Percentiles rank a stretch among this genome's conserved stretches.
phyloP scores from a whole-genome alignment of 37 sponge, comb jelly and placozoan species.

The Geodia barretti region DNA sequence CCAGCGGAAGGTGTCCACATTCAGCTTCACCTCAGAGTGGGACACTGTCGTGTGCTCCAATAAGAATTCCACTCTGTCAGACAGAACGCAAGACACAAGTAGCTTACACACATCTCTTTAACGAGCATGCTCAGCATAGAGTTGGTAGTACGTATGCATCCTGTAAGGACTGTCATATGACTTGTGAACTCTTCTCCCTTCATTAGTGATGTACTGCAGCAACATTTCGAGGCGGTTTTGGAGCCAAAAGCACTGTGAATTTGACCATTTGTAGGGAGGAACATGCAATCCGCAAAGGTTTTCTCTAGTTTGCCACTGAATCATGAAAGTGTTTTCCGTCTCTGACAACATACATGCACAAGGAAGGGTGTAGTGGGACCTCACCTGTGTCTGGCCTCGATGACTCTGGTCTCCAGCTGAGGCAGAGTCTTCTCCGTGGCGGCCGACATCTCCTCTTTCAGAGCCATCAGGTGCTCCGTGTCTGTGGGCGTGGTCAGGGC shows the following conservation, averaged over 20 bases:
- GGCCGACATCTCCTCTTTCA: conserved; percentile 85
- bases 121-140: not conserved
- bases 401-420: conserved; percentile 72
- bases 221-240: too few species aligned
- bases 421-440: conserved; percentile 54
- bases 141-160: not conserved
- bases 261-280: too few species aligned
- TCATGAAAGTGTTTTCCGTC: too few species aligned
- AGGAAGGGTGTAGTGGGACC: not conserved
- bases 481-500: conserved; percentile 88
- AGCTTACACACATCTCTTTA: too few species aligned
- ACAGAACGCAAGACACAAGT: not conserved
- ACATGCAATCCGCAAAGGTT: too few species aligned
- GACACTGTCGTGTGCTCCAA: conserved; percentile 69
- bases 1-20: conserved; percentile 92
- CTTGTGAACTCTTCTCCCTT: not conserved
- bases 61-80: conserved; percentile 39
- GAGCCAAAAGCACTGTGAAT: too few species aligned
- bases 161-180: not conserved
- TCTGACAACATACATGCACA: too few species aligned
- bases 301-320: too few species aligned
- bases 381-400: conserved; percentile 53
- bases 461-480: conserved; percentile 92
- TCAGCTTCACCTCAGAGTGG: conserved; percentile 86
- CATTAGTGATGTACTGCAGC: too few species aligned